Evolutionary conservation across 2,113 vertebrate species (phyloP).

Genomic region (Herpetotheres cachinnans): DNA sequence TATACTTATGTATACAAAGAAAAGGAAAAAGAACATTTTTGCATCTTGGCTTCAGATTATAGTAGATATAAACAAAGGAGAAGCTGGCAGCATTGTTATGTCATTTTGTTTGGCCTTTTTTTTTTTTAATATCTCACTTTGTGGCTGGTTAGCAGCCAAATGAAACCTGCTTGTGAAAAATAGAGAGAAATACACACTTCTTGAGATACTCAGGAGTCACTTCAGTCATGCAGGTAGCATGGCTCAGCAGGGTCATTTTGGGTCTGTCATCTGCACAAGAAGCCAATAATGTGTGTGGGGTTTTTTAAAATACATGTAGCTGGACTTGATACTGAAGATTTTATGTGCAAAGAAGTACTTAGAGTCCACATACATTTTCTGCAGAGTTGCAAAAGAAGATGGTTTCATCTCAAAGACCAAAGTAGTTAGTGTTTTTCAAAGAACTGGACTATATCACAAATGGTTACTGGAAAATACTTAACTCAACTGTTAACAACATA

Average conservation of each 20-base stretch:
- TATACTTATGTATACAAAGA: not conserved
- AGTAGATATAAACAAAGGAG: not conserved
- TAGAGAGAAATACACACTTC: not conserved
- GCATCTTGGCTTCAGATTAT: not conserved
- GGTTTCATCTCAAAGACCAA: not conserved
- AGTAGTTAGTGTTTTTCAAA: not conserved
- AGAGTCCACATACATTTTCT: not conserved
- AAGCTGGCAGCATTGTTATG: not conserved
- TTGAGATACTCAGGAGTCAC: not conserved
- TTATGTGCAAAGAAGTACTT: not conserved
- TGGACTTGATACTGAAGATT: not conserved
- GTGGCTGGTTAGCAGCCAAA: not conserved
- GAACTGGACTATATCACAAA: not conserved
- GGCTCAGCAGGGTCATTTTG: not conserved
- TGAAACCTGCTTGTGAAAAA: not conserved
- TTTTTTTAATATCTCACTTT: not conserved
- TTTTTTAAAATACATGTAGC: not conserved
- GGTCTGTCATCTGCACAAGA: not conserved
- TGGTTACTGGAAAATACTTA: not conserved
- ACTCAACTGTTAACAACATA: not conserved
- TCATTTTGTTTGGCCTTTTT: not conserved
- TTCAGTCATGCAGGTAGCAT: not conserved
- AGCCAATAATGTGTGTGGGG: accelerated
- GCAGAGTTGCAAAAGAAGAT: not conserved
- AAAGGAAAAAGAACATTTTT: not conserved